Conservation (phyloP, 2,113 vertebrate genomes). For the Gymnarchus niloticus region DNA sequence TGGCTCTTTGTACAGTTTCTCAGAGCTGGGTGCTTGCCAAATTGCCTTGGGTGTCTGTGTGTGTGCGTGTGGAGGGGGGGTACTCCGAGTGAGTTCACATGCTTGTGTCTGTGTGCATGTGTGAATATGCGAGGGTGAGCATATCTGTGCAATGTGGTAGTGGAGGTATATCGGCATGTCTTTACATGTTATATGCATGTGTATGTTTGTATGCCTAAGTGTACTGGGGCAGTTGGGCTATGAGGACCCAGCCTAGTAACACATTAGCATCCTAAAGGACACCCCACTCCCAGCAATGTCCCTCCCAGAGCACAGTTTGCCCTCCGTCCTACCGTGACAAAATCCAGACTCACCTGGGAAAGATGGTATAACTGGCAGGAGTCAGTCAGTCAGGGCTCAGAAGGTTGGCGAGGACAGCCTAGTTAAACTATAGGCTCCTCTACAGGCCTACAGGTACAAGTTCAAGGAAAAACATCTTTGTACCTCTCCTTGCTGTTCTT, state of each 20-base stretch:
- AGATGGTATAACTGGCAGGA: neutral
- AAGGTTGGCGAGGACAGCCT: neutral
- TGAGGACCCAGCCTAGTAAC: neutral
- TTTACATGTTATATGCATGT: neutral
- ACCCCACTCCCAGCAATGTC: neutral
- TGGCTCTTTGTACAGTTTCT: conserved; percentile 58
- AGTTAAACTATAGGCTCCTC: neutral
- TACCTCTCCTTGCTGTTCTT: neutral
- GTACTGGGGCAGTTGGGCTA: neutral
- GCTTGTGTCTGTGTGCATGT: conserved; percentile 17
- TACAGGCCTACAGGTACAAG: neutral
- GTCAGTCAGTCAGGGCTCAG: neutral
- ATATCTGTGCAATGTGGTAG: conserved; percentile 9
- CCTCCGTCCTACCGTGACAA: neutral
- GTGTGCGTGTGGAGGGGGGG: conserved; percentile 40
- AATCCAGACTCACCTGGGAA: neutral
- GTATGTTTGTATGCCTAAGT: neutral
- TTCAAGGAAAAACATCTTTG: neutral
- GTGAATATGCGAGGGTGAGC: neutral
- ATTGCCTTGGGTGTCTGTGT: conserved; percentile 53
- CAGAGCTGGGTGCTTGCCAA: conserved; percentile 55
- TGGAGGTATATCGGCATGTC: conserved; percentile 4
- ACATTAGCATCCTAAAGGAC: neutral
- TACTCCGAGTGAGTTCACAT: conserved; percentile 23
- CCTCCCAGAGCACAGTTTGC: neutral